These are phyloP conservation scores for Anas flavirostris DNA, from an alignment of 2,797 vertebrate genomes.

Conservation along the genomic window DNA sequence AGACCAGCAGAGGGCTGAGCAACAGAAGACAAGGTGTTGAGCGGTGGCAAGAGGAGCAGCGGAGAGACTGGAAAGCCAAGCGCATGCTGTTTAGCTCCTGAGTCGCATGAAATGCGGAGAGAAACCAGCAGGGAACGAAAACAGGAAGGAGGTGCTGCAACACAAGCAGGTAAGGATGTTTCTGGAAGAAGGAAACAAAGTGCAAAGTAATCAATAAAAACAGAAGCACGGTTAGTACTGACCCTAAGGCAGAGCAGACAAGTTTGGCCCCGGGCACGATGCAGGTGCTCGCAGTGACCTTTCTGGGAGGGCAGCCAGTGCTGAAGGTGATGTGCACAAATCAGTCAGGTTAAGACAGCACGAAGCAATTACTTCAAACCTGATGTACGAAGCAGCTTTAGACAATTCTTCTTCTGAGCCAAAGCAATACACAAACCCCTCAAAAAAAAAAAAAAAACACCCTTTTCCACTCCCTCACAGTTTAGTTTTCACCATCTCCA, in stretches of 20 bases:
- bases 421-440: neutral
- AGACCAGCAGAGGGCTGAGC: neutral
- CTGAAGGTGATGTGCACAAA: neutral
- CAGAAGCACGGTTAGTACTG: rapidly evolving
- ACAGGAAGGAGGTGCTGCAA: neutral
- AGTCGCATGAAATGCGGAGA: rapidly evolving
- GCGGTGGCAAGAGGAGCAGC: neutral
- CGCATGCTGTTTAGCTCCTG: neutral
- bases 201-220: neutral
- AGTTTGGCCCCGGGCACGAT: rapidly evolving
- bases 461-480: neutral
- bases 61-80: neutral
- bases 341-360: no score
- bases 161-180: neutral
- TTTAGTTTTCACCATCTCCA: neutral
- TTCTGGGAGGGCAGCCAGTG: neutral
- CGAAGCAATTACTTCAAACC: neutral
- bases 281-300: neutral
- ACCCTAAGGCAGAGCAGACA: neutral
- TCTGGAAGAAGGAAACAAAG: neutral
- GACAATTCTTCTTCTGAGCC: neutral
- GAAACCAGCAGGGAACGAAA: rapidly evolving
- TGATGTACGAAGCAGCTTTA: neutral
- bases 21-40: neutral
- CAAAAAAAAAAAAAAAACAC: neutral